Evolutionary conservation across 2,113 vertebrate genomes (phyloP), one percentile per base, ranked within the genome.

Genomic region (Dicentrarchus labrax): DNA sequence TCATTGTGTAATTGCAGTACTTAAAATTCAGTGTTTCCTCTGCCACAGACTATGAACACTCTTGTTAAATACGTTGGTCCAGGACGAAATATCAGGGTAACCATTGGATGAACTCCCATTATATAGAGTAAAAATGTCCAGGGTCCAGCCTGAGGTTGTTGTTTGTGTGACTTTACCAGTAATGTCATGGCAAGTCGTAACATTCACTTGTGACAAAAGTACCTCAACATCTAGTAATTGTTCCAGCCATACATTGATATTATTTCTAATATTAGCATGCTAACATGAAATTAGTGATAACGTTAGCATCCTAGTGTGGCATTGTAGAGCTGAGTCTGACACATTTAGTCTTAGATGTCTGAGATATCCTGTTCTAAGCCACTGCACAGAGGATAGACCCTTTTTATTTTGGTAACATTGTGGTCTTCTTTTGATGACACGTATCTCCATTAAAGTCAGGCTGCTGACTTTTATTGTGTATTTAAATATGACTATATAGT

Each of bases 1-100:
- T 43, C 48, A n/a, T 83, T 77, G 53, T 67, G n/a, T 60, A 51
- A 78, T 67, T 54, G 38, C 15, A 19, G 8, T 51, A 36, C 22
- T 72, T 53, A 68, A 43, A 47, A 78, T 53, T 8, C 24, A 47
- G 13, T 61, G 53, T 73, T 72, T 72, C n/a, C 30, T 60, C 64
- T 50, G 19, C 39, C 13, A 54, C 39, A n/a, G 13, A 61, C 36
- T 22, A 15, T 70, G 24, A 70, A 56, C 39, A 39, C 10, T 9
- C 36, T 38, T 54, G 24, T 62, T 21, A 38, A 69, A 64, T 24
- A 56, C 39, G 7, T 13, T 43, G 39, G 19, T 48, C 60, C 13
- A 50, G 43, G 38, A 17, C 51, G 13, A 68, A 50, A 68, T 50
- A 36, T 68, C 22, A 19, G 4, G 10, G 41, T 11, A 22, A 56